Percentiles rank a stretch among this genome's conserved stretches.
Conservation (phyloP, 2,888 invertebrate species). For the Eristalinus aeneus region DNA sequence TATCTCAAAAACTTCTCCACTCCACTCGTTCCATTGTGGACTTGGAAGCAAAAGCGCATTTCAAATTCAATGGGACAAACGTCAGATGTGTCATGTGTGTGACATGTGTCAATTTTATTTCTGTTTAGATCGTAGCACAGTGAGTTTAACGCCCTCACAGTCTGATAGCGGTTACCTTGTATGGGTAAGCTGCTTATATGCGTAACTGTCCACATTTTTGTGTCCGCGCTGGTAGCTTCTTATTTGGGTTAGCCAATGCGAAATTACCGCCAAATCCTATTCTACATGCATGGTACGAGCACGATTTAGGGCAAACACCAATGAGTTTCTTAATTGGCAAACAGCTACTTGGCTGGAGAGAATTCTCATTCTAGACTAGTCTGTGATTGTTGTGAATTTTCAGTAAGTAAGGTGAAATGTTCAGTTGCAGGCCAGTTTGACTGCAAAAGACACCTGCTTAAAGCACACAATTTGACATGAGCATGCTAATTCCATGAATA, state of each 20-base stretch:
- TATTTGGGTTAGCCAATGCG: constrained; percentile 6
- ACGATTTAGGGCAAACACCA: constrained; percentile 41
- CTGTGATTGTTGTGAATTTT: not conserved
- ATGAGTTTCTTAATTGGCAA: constrained; percentile 32
- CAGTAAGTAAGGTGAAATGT: not conserved
- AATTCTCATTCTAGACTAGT: not conserved
- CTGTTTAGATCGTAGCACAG: not conserved
- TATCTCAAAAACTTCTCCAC: constrained; percentile 1
- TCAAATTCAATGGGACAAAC: not conserved
- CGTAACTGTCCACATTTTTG: constrained; percentile 24
- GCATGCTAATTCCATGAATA: not conserved
- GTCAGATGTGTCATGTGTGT: constrained; percentile 1
- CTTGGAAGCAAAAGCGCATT: not conserved
- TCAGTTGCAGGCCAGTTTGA: not conserved
- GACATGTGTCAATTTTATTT: not conserved
- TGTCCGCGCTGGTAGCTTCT: not conserved
- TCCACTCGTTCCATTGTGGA: not conserved
- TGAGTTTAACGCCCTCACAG: constrained; percentile 39
- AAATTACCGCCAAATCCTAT: constrained; percentile 49
- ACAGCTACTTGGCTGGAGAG: not conserved
- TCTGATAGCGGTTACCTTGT: not conserved
- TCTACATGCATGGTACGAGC: constrained; percentile 39
- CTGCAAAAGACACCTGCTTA: not conserved
- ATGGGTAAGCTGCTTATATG: constrained; percentile 42
- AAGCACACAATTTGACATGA: not conserved